A percentile compares a stretch with the other conserved stretches of the same genome.
phyloP scores from a whole-genome alignment of 1,140 invertebrate species.

The Drosophila insularis region DNA sequence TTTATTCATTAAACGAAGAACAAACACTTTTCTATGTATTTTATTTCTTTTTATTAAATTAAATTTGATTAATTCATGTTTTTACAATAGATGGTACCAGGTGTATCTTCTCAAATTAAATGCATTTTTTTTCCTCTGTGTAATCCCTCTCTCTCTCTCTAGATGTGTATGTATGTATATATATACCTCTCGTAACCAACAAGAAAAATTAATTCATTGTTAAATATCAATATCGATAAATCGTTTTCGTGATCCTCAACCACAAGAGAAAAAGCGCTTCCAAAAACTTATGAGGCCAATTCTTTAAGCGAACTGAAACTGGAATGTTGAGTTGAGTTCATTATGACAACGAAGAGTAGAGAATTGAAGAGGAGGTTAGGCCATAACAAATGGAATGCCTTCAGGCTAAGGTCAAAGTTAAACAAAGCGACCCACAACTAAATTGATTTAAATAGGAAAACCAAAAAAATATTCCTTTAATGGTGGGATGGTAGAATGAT shows the following conservation, averaged over 20 bases:
- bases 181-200: background rate
- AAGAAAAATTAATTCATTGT: slow-evolving; percentile 12
- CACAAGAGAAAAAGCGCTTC: slow-evolving; percentile 17
- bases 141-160: background rate
- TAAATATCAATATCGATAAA: slow-evolving; percentile 48
- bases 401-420: slow-evolving; percentile 78
- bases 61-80: no score
- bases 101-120: background rate
- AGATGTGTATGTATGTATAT: background rate
- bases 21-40: no score
- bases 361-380: slow-evolving; percentile 13
- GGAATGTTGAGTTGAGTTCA: slow-evolving; percentile 62
- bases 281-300: slow-evolving; percentile 55
- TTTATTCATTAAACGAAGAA: no score
- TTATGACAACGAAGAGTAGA: slow-evolving; percentile 36
- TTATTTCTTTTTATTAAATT: no score
- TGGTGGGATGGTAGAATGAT: slow-evolving; percentile 42
- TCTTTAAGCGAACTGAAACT: slow-evolving; percentile 47
- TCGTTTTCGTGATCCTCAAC: slow-evolving; percentile 50
- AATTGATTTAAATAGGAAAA: slow-evolving; percentile 71
- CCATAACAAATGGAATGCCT: slow-evolving; percentile 63
- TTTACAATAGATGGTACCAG: no score
- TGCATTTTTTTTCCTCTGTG: background rate
- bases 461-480: slow-evolving; percentile 64
- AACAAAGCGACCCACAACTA: slow-evolving; percentile 76